These are phyloP conservation scores for Leptoteleia sp. DNA, from an alignment of 1,140 invertebrate species.

Conservation along the genomic window DNA sequence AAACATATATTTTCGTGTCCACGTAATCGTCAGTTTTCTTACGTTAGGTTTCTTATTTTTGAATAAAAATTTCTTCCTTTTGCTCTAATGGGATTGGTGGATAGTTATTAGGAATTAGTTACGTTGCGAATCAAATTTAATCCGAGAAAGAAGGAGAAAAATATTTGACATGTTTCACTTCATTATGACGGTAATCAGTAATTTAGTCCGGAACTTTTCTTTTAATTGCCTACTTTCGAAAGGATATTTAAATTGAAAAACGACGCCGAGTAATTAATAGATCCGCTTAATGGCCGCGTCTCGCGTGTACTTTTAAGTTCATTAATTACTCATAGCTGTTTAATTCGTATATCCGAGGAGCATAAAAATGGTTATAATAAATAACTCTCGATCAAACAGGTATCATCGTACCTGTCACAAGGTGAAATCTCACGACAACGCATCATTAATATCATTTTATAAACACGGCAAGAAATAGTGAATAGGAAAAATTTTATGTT, in stretches of 20 bases:
- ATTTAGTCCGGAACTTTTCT: conserved; percentile 6
- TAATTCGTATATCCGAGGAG: conserved; percentile 4
- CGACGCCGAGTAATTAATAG: conserved; percentile 14
- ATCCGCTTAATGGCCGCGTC: neutral
- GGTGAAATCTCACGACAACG: conserved; percentile 12
- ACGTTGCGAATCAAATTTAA: no score
- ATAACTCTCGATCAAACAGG: conserved; percentile 21
- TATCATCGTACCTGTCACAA: conserved; percentile 20
- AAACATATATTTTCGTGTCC: no score
- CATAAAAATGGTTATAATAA: conserved; percentile 14
- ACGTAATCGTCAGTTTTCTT: no score
- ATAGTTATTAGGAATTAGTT: no score
- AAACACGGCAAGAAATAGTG: no score
- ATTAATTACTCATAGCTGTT: conserved; percentile 42
- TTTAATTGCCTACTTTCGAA: conserved; percentile 24
- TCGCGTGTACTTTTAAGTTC: conserved; percentile 13
- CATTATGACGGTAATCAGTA: conserved; percentile 8
- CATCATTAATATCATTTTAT: conserved; percentile 44
- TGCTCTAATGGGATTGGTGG: no score
- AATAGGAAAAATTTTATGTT: no score
- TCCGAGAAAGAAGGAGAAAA: no score
- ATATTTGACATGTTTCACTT: no score
- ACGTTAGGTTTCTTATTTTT: no score
- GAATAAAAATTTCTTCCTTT: no score
- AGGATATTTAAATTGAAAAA: conserved; percentile 10